Evolutionary conservation across 2,797 vertebrate species (phyloP), one percentile per base, ranked within the genome.

Genomic region (Clarias pachynema): DNA sequence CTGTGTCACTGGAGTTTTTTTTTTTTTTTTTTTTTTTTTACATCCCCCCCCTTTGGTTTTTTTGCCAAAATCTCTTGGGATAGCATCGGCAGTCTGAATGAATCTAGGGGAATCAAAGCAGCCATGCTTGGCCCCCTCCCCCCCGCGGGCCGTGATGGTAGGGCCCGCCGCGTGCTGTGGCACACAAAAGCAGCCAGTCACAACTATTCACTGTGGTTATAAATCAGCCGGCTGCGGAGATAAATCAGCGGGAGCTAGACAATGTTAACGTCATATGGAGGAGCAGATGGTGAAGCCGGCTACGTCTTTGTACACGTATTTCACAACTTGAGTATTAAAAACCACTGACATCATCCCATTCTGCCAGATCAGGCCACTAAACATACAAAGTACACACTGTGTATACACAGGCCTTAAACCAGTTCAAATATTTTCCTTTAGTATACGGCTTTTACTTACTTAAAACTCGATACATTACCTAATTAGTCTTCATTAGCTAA

Each of bases 41-140:
- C 37, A 26, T 0, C 29, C 78, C 34, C 77, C 34, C 77, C 87
- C 53, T 0, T 22, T 85, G 7, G 85, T 24, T 89, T 34, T 5
- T 2, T 6, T 6, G 5, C 8, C 10, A 22, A 66, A 80, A 65
- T 75, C 82, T 56, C 68, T 37, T 74, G 66, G 44, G 74, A 65
- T 24, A 31, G 74, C 40, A 62, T 14, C 12, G 10, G 37, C 63
- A 63, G 85, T 83, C 86, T 79, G 84, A 85, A 80, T 68, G 78
- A 83, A 84, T 91, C 92, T 91, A 92, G 82, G 90, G 91, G 90
- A 89, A 89, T 89, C 77, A 86, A 86, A 88, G 93, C 93, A 89
- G 88, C 91, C 88, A 85, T 90, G 88, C 88, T 49, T 89, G 86
- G 80, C 87, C 89, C 89, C 81, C 86, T 68, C n/a, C 86, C 86